Base-by-base conservation (phyloP, 2,888 invertebrate species). In the Bembecia ichneumoniformis region DNA sequence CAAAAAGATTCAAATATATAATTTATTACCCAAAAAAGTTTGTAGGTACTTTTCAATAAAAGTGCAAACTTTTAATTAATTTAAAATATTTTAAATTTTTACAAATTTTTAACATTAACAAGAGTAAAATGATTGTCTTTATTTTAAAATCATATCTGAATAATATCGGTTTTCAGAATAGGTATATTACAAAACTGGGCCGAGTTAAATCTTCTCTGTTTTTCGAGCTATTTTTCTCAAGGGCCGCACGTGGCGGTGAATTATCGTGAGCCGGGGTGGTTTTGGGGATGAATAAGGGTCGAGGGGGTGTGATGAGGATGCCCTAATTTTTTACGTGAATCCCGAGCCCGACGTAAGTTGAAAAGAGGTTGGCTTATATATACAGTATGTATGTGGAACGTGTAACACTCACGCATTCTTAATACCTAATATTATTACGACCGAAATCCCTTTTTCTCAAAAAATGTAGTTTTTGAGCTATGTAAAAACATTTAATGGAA, bases 221-320 rank as follows among this genome's bases (percentile, higher is more conserved):
- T 82, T 81, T 71, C 78, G 77, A 79, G 81, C 82, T 79, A 83
- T 84, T 84, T 86, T 86, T 83, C 86, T 86, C 84, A 84, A 86
- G 82, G 83, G 84, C 70, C 74, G 63, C 65, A 64, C 68, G 68
- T 71, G 70, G 62, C 60, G 70, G 66, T 71, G 72, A 73, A 68
- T 74, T 76, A 75, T 74, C 69, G 68, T 55, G 52, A 63, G 71
- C 64, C 58, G 56, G 57, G 47, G 58, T 53, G 49, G 59, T 56
- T 59, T 58, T 58, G 58, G 63, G 61, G 52, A 53, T 59, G 55
- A 55, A 44, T 50, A 55, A 56, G 59, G 63, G 60, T 58, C 48
- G 52, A 55, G 54, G 46, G 56, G 50, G 55, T 28, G 57, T 46
- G 28, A 28, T 28, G 62, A 73, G 68, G 68, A 59, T 80, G 81